Evolutionary conservation across 2,888 invertebrate genomes (phyloP).

Genomic region (Calliphora vomitoria): DNA sequence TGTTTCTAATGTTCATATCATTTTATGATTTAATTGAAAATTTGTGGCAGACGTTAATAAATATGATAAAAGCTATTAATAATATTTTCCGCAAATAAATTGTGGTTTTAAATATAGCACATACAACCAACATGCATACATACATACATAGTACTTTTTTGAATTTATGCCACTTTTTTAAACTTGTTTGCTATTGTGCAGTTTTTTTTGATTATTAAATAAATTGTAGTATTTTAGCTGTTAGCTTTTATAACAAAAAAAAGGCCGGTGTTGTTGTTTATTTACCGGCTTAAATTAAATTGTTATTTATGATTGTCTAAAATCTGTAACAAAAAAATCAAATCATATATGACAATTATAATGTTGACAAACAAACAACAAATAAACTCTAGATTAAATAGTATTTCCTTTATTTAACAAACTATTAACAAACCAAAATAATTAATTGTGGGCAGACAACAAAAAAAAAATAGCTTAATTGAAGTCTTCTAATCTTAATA

Average conservation of each 20-base stretch:
- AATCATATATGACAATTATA: slow-evolving; percentile 40
- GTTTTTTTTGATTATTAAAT: slow-evolving; percentile 29
- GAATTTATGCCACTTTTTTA: not conserved
- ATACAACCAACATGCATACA: not conserved
- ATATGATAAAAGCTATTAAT: slow-evolving; percentile 71
- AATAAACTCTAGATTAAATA: slow-evolving; percentile 33
- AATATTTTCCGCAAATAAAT: slow-evolving; percentile 59
- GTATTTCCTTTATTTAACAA: slow-evolving; percentile 36
- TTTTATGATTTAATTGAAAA: slow-evolving; percentile 72
- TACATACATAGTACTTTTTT: too few species aligned
- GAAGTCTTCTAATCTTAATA: not conserved
- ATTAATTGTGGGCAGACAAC: not conserved
- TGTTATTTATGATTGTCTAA: slow-evolving; percentile 42
- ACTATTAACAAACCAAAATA: not conserved
- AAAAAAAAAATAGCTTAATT: not conserved
- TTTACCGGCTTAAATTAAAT: slow-evolving; percentile 33
- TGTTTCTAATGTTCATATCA: slow-evolving; percentile 35
- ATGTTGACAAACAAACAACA: slow-evolving; percentile 15
- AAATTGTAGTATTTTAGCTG: slow-evolving; percentile 28
- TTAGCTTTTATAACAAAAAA: slow-evolving; percentile 11
- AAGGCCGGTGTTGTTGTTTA: slow-evolving; percentile 32
- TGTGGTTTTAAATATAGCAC: slow-evolving; percentile 26
- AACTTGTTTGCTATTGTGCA: slow-evolving; percentile 46
- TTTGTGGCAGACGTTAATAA: slow-evolving; percentile 73
- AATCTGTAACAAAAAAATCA: not conserved